phyloP scores from a whole-genome alignment of 2,888 invertebrate species.

The Lithosia quadra region DNA sequence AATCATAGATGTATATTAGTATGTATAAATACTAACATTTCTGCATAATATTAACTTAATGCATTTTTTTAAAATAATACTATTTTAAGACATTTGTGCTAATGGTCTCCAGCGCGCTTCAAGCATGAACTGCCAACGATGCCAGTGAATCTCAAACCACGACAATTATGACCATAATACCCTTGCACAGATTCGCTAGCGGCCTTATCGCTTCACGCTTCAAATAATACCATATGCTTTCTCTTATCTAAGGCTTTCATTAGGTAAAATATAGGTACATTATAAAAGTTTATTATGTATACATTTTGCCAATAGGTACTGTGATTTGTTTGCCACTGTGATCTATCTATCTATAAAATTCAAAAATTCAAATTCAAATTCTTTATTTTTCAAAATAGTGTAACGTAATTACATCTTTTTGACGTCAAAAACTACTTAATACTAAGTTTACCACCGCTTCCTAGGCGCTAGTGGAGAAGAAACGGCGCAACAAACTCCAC shows the following conservation, averaged over 20 bases:
- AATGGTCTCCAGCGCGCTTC: constrained; percentile 36
- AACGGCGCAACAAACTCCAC: too few species aligned
- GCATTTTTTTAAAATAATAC: not conserved
- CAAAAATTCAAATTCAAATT: too few species aligned
- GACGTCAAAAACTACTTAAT: too few species aligned
- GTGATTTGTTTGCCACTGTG: not conserved
- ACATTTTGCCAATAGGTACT: not conserved
- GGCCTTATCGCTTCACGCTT: constrained; percentile 48
- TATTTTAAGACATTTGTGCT: constrained; percentile 14
- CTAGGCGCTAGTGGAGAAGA: too few species aligned
- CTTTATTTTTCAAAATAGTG: too few species aligned
- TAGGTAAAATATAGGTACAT: constrained; percentile 11
- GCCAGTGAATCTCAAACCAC: constrained; percentile 47
- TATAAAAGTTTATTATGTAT: not conserved
- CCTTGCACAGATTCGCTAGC: constrained; percentile 45
- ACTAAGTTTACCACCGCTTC: too few species aligned
- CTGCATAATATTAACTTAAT: not conserved
- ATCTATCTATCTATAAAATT: too few species aligned
- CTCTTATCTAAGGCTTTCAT: constrained; percentile 33
- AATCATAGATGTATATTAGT: not conserved
- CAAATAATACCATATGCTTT: constrained; percentile 44
- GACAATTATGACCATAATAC: constrained; percentile 45
- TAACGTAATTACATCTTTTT: too few species aligned
- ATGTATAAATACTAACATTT: not conserved
- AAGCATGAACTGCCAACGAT: constrained; percentile 43